These are phyloP conservation scores for Catalaphyllia jardinei DNA, from an alignment of 64 coral and sea anemone genomes.

Conservation along the genomic window DNA sequence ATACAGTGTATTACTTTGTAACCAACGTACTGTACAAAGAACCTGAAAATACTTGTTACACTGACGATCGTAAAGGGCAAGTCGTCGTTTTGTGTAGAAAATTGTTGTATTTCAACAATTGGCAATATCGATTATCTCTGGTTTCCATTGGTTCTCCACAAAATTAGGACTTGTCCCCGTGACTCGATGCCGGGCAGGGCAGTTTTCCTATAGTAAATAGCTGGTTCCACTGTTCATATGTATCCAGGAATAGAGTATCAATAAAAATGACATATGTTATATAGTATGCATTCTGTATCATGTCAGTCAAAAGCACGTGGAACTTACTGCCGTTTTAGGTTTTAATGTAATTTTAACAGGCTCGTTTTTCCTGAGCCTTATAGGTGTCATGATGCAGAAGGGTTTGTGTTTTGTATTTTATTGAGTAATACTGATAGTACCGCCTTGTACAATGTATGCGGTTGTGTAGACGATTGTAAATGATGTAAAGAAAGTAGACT, in stretches of 20 bases:
- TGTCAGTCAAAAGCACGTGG: conserved; percentile 50
- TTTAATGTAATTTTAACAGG: conserved; percentile 77
- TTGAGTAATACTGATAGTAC: conserved; percentile 60
- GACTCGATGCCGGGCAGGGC: neutral
- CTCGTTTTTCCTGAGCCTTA: conserved; percentile 40
- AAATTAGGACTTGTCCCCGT: neutral
- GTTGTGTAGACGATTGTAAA: conserved; percentile 71
- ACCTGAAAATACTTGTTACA: conserved; percentile 15
- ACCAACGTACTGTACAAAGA: conserved; percentile 5
- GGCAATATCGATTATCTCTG: neutral
- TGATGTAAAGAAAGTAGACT: conserved; percentile 73
- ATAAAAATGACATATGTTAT: neutral
- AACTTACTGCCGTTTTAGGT: conserved; percentile 73
- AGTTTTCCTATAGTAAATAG: conserved; percentile 41
- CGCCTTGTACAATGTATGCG: conserved; percentile 54
- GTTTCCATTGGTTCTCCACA: neutral
- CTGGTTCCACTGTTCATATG: conserved; percentile 42
- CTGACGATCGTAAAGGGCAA: neutral
- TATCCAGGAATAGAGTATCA: conserved; percentile 3
- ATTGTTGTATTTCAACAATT: no score
- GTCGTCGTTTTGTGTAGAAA: neutral
- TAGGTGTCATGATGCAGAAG: conserved; percentile 42
- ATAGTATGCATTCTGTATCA: conserved; percentile 15
- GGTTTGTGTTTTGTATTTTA: conserved; percentile 63
- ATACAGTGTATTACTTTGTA: conserved; percentile 10